Conservation (phyloP, 2,113 vertebrate genomes). For the Anser cygnoides region DNA sequence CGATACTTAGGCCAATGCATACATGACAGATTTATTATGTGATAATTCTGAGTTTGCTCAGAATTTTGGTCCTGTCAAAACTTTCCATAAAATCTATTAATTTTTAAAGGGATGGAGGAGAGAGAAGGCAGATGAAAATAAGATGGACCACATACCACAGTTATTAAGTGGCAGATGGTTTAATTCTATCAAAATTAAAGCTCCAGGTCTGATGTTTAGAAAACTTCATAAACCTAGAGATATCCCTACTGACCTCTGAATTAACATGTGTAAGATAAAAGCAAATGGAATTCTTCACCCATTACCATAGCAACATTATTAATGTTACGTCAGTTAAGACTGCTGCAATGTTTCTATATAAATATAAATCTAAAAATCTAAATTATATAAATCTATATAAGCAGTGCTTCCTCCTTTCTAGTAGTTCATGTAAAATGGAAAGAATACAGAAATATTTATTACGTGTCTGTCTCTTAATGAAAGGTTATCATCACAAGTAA, state of each 20-base stretch:
- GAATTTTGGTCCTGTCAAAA: not conserved
- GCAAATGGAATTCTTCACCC: not conserved
- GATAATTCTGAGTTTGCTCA: not conserved
- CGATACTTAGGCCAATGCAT: not conserved
- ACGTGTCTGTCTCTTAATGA: not conserved
- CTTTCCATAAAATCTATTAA: not conserved
- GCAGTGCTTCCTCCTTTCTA: not conserved
- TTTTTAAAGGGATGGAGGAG: not conserved
- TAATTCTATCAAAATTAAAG: not conserved
- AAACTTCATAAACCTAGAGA: not conserved
- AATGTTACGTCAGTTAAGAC: not conserved
- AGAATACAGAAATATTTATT: not conserved
- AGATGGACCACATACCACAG: no score
- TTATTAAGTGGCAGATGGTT: not conserved
- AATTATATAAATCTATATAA: no score
- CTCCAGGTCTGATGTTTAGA: not conserved
- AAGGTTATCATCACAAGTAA: not conserved
- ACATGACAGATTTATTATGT: not conserved
- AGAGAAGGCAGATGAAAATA: not conserved
- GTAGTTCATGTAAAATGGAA: not conserved
- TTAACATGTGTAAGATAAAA: not conserved
- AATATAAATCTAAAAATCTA: no score
- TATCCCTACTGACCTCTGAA: not conserved
- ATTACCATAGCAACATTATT: slow-evolving; percentile 15
- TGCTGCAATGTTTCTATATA: not conserved